phyloP scores from a whole-genome alignment of 1,140 invertebrate genomes.

The Drosophila punjabiensis region DNA sequence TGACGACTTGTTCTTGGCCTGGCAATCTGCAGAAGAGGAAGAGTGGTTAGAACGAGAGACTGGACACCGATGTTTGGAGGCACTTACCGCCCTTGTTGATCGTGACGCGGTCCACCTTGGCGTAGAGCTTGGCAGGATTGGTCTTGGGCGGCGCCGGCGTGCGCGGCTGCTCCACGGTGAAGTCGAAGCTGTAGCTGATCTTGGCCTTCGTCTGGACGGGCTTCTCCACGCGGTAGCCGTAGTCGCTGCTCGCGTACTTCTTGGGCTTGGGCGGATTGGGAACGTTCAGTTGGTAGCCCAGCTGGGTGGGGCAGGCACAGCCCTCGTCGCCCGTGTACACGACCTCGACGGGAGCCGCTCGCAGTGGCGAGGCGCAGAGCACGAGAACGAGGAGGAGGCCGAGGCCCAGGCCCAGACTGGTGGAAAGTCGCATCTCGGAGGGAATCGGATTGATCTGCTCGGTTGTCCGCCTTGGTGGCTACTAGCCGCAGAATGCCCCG shows the following conservation, averaged over 20 bases:
- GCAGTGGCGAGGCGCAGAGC: background rate
- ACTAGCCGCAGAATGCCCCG: conserved; percentile 58
- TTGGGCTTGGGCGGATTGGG: conserved; percentile 58
- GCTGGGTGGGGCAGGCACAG: conserved; percentile 68
- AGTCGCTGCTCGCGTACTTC: conserved; percentile 51
- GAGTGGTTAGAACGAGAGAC: background rate
- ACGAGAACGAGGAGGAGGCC: conserved; percentile 12
- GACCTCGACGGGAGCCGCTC: conserved; percentile 56
- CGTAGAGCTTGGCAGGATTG: conserved; percentile 66
- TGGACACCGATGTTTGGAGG: rapidly evolving
- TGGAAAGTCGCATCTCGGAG: conserved; percentile 5
- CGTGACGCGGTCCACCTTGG: conserved; percentile 73
- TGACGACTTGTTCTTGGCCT: conserved; percentile 32
- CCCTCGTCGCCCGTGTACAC: conserved; percentile 76
- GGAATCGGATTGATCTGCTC: conserved; percentile 40
- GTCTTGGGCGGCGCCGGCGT: conserved; percentile 52
- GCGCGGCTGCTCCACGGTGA: conserved; percentile 73
- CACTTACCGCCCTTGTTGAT: conserved; percentile 67
- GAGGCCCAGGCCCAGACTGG: conserved; percentile 28
- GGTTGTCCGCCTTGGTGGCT: conserved; percentile 51
- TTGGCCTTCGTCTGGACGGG: conserved; percentile 74
- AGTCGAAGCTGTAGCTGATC: conserved; percentile 79
- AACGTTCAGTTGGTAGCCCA: conserved; percentile 75
- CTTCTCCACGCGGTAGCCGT: conserved; percentile 76
- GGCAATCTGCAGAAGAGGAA: conserved; percentile 57